Percentiles rank a stretch among this genome's conserved stretches.
Evolutionary conservation across 1,140 invertebrate species (phyloP).

Genomic region (Arctopsyche grandis): DNA sequence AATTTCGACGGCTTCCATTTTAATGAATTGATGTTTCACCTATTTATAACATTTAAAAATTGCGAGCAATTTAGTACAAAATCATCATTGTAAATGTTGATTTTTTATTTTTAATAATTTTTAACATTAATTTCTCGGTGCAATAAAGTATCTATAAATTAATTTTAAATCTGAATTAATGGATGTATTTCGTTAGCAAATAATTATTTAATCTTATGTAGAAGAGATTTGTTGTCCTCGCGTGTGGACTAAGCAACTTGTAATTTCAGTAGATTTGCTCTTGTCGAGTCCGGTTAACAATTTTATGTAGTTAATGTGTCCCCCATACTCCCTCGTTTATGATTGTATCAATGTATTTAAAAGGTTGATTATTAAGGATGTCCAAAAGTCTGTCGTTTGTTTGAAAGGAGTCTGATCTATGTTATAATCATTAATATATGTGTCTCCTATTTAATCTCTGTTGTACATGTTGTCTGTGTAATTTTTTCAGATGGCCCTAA

Average conservation of each 20-base stretch:
- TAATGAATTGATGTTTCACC: too few species aligned
- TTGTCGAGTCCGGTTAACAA: not conserved
- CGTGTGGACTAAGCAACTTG: conserved; percentile 20
- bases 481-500: conserved; percentile 34
- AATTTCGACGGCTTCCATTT: too few species aligned
- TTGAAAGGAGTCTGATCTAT: conserved; percentile 27
- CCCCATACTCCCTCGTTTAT: not conserved
- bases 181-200: conserved; percentile 9
- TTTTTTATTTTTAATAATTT: not conserved
- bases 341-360: not conserved
- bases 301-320: conserved; percentile 3
- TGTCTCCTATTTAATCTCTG: conserved; percentile 30
- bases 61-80: not conserved
- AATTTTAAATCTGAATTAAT: conserved; percentile 16
- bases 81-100: not conserved
- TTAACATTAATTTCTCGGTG: conserved; percentile 8
- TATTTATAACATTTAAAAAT: not conserved
- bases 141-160: conserved; percentile 30
- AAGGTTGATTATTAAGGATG: not conserved
- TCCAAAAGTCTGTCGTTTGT: not conserved
- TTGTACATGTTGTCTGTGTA: conserved; percentile 24
- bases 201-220: conserved; percentile 35
- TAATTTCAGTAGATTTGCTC: not conserved
- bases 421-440: conserved; percentile 26
- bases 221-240: conserved; percentile 13